phyloP scores from a whole-genome alignment of 2,797 vertebrate genomes.

The Heliangelus exortis region DNA sequence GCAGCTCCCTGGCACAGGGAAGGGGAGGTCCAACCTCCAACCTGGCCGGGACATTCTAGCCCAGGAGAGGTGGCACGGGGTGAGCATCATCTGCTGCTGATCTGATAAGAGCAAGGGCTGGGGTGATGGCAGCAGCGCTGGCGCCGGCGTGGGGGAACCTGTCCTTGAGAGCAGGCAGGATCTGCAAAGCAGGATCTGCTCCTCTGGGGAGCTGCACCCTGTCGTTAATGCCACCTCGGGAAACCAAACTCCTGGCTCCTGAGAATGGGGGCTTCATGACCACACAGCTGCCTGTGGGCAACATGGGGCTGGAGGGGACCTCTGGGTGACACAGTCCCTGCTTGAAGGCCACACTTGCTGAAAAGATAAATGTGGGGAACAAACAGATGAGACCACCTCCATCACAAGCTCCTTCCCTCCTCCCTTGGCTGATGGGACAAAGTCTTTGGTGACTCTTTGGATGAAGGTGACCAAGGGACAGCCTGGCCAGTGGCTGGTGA shows the following conservation, averaged over 20 bases:
- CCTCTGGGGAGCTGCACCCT: background rate
- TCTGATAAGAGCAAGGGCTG: background rate
- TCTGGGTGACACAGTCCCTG: too few relatives aligned
- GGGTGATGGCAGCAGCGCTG: rapidly evolving
- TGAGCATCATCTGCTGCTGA: rapidly evolving
- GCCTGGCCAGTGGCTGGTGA: background rate
- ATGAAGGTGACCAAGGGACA: background rate
- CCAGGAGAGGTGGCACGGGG: rapidly evolving
- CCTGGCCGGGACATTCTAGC: rapidly evolving
- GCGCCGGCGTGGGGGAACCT: background rate
- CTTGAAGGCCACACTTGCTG: background rate
- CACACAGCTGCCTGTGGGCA: rapidly evolving
- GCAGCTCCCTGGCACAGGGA: background rate
- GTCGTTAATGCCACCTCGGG: background rate
- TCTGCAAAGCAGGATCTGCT: background rate
- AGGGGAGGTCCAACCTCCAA: background rate
- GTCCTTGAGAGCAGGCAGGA: background rate
- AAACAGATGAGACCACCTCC: background rate
- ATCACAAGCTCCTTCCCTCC: background rate
- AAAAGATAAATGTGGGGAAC: background rate
- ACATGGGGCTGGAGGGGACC: background rate
- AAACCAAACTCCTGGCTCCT: background rate
- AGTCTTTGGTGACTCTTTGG: background rate
- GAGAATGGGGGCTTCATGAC: rapidly evolving
- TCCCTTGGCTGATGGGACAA: background rate